Base-by-base conservation (phyloP, 2,888 invertebrate genomes). In the Falcaria lacertinaria region DNA sequence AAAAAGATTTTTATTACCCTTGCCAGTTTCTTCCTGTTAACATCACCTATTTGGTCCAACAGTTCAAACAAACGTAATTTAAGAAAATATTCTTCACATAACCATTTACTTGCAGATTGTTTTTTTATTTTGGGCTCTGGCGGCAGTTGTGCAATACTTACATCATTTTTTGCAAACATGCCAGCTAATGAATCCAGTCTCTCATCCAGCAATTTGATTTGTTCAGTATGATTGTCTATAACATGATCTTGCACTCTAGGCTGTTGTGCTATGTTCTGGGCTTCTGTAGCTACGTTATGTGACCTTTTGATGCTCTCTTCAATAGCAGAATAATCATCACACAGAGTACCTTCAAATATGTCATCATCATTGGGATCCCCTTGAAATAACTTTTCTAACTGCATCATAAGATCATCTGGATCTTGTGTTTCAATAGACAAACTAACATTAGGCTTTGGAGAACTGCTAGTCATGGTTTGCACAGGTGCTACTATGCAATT, bases 371-470 rank as follows among this genome's bases (percentile, higher is more conserved):
- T 77, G 16, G 71, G 54, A 45, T 81, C 80, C 28, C 70, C 69
- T 52, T 84, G 74, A 58, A 89, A 90, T n/a, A 90, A 57, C 57
- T 84, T 82, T 54, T 89, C 87, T 52, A 89, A 59, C 50, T 88
- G 84, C 52, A 71, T 68, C 70, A 81, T 77, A 37, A 89, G 53
- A 39, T 87, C 78, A 56, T 83, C 82, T 15, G 80, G 69, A 36
- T 78, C 75, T 51, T 71, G 67, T 22, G 71, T 60, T 52, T 81
- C 80, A 32, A 62, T 54, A 28, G 69, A 62, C 11, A 59, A 48
- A 45, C 56, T 57, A 39, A 50, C 44, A 11, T 45, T 50, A n/a
- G 51, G 44, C 41, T 55, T 55, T 33, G 54, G 50, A 41, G 60
- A 49, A 28, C 43, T 43, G 39, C 44, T 43, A 25, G 39, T 43